Evolutionary conservation across 2,888 invertebrate genomes (phyloP).

Genomic region (Cantharis rustica): DNA sequence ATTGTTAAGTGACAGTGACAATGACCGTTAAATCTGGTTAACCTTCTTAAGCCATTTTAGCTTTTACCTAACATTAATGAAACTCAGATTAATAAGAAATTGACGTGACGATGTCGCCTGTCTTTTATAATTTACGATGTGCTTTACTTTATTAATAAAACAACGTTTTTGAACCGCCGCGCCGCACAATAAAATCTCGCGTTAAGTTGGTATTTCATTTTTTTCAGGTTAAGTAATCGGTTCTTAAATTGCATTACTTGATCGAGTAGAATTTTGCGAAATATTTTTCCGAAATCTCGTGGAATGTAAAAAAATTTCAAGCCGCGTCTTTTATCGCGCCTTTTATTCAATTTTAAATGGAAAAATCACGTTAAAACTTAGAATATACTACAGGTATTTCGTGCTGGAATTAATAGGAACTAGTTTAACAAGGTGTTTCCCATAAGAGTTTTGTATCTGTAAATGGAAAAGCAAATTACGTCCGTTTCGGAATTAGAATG

Average conservation of each 20-base stretch:
- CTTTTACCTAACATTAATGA: conserved; percentile 7
- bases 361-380: not conserved
- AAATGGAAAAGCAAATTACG: conserved; percentile 36
- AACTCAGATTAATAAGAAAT: conserved; percentile 13
- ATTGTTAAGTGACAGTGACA: conserved; percentile 38
- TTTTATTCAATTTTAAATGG: not conserved
- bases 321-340: not conserved
- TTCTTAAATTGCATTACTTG: not conserved
- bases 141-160: not conserved
- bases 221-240: not conserved
- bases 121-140: conserved; percentile 8
- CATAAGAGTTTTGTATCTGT: conserved; percentile 27
- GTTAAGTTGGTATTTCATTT: not conserved
- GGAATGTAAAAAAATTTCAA: not conserved
- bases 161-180: not conserved
- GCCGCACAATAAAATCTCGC: not conserved
- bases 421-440: conserved; percentile 28
- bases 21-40: conserved; percentile 37
- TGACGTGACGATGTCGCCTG: conserved; percentile 9
- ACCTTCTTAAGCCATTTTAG: conserved; percentile 35
- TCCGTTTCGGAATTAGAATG: conserved; percentile 34
- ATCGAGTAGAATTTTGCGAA: not conserved
- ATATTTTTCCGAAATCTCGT: no score
- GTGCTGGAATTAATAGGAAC: conserved; percentile 20
- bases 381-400: not conserved